Evolutionary conservation across 2,797 vertebrate species (phyloP).

Genomic region (Champsocephalus esox): DNA sequence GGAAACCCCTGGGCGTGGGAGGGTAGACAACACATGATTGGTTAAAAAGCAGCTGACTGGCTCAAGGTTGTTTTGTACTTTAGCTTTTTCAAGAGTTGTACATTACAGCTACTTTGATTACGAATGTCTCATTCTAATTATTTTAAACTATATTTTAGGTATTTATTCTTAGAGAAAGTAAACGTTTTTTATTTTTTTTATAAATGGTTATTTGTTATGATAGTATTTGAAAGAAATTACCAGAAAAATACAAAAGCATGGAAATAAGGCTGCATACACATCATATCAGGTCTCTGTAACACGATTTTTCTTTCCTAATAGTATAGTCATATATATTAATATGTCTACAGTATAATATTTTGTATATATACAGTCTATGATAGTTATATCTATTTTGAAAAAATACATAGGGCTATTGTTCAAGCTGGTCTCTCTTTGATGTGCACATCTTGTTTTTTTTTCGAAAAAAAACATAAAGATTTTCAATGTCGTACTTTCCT

Average conservation of each 20-base stretch:
- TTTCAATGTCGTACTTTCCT: not conserved
- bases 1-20: constrained; percentile 46
- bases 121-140: too few species aligned
- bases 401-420: not conserved
- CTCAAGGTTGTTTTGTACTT: not conserved
- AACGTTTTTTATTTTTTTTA: too few species aligned
- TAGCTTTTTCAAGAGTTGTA: fast-evolving
- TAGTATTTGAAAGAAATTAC: too few species aligned
- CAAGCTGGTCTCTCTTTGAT: not conserved
- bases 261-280: too few species aligned
- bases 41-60: constrained; percentile 3
- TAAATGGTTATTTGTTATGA: too few species aligned
- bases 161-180: too few species aligned
- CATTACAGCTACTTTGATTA: not conserved
- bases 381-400: not conserved
- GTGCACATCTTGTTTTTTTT: not conserved
- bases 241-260: too few species aligned
- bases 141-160: too few species aligned
- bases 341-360: too few species aligned
- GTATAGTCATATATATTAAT: too few species aligned
- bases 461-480: not conserved
- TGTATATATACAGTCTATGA: not conserved
- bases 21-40: constrained; percentile 49
- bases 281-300: too few species aligned
- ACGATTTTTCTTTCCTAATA: too few species aligned